phyloP scores from a whole-genome alignment of 2,113 vertebrate genomes.

The Halichoeres trimaculatus region DNA sequence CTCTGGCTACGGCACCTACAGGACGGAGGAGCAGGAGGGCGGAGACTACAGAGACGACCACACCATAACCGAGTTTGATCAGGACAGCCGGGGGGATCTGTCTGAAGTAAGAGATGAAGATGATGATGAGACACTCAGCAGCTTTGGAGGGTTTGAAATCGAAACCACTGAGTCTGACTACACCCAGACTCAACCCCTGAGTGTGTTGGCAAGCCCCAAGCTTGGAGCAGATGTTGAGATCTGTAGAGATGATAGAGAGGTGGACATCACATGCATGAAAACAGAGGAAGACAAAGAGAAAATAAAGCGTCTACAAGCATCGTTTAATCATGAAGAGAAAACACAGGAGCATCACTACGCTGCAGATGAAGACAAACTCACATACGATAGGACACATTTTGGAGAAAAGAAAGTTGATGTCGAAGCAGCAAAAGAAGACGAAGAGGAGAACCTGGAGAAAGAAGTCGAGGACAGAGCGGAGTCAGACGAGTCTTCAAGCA shows the following conservation, averaged over 20 bases:
- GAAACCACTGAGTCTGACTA: constrained; percentile 4
- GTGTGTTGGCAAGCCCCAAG: not conserved
- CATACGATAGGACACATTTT: not conserved
- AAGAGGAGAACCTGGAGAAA: not conserved
- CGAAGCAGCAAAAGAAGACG: too few species aligned
- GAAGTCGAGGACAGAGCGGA: not conserved
- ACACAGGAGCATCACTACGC: not conserved
- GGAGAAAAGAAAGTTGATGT: not conserved
- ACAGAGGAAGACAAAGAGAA: not conserved
- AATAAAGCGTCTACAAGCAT: too few species aligned
- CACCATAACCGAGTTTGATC: constrained; percentile 61
- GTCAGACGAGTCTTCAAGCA: constrained; percentile 22
- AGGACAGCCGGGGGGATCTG: constrained; percentile 55
- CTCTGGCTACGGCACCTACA: constrained; percentile 77
- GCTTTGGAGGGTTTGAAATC: constrained; percentile 28
- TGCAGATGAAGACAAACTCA: not conserved
- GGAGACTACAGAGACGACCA: constrained; percentile 60
- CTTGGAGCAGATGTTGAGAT: fast-evolving
- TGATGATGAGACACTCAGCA: constrained; percentile 16
- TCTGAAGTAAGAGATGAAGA: constrained; percentile 53
- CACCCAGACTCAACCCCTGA: not conserved
- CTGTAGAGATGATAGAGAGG: not conserved
- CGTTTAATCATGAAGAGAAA: not conserved
- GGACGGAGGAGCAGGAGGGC: constrained; percentile 65
- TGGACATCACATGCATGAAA: not conserved